Percentiles rank a stretch among this genome's conserved stretches.
These are phyloP conservation scores for Phorcus lineatus DNA, from an alignment of 2,888 invertebrate genomes.

Conservation along the genomic window DNA sequence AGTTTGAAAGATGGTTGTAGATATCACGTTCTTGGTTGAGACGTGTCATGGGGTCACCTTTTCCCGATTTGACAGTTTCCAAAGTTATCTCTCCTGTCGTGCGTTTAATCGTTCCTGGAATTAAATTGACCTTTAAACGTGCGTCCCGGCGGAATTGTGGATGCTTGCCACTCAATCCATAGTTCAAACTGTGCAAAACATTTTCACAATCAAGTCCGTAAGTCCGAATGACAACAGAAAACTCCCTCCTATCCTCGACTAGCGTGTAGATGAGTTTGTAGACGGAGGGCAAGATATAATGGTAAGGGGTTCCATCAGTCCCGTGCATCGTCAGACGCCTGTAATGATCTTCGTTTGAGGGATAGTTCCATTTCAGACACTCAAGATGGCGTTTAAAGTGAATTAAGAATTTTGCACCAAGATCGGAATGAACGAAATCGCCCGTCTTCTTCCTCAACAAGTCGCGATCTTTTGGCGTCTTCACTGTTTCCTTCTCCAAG, in stretches of 20 bases:
- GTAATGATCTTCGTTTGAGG: constrained; percentile 35
- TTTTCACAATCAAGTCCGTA: constrained; percentile 73
- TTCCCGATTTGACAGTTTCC: constrained; percentile 45
- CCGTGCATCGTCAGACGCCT: constrained; percentile 62
- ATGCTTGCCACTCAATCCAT: constrained; percentile 66
- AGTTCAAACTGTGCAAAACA: constrained; percentile 60
- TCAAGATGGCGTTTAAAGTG: constrained; percentile 67
- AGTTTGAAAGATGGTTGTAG: constrained; percentile 62
- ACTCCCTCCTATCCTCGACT: constrained; percentile 60
- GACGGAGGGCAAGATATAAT: constrained; percentile 73
- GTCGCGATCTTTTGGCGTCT: constrained; percentile 65
- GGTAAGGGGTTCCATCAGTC: constrained; percentile 66
- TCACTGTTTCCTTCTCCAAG: constrained; percentile 68
- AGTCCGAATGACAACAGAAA: constrained; percentile 71
- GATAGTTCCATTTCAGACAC: constrained; percentile 62
- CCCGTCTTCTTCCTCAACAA: constrained; percentile 68
- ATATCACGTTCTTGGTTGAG: constrained; percentile 53
- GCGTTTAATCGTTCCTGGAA: constrained; percentile 54
- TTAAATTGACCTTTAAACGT: constrained; percentile 53
- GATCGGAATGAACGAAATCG: constrained; percentile 67
- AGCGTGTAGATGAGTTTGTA: constrained; percentile 68
- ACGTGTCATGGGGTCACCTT: constrained; percentile 27
- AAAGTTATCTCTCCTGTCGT: constrained; percentile 46
- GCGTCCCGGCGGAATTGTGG: constrained; percentile 61
- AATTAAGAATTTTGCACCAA: constrained; percentile 62